phyloP scores from a whole-genome alignment of 2,888 invertebrate species.

The Melikaiella ostensackeni region DNA sequence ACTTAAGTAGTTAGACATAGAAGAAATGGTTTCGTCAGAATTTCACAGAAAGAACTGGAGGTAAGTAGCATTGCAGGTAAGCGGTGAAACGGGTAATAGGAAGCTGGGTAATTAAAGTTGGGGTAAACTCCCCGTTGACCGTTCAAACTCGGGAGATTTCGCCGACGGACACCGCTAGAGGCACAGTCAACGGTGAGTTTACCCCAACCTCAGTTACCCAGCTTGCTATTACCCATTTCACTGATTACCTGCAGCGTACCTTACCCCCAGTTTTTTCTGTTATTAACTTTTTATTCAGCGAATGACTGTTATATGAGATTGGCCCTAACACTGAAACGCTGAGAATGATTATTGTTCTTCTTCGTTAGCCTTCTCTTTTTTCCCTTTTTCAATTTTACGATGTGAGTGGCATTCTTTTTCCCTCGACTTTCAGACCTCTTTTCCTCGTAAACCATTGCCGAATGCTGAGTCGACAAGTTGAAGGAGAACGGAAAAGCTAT shows the following conservation, averaged over 20 bases:
- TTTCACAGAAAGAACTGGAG: too few relatives aligned
- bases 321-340: background rate
- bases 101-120: too few relatives aligned
- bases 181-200: too few relatives aligned
- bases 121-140: too few relatives aligned
- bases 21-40: background rate
- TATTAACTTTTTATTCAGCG: background rate
- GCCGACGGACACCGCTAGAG: too few relatives aligned
- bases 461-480: constrained; percentile 9
- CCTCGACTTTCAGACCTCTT: background rate
- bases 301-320: background rate
- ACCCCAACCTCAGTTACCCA: too few relatives aligned
- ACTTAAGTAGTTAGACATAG: background rate
- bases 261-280: too few relatives aligned
- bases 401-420: background rate
- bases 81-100: too few relatives aligned
- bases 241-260: too few relatives aligned
- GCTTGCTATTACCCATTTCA: too few relatives aligned
- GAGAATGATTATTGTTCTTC: background rate
- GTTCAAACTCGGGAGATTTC: too few relatives aligned
- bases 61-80: too few relatives aligned
- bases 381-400: background rate
- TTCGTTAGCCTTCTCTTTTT: background rate
- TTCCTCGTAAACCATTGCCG: background rate
- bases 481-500: constrained; percentile 6